Base-by-base conservation (phyloP, 1,140 invertebrate genomes). In the Drosophila guanche region DNA sequence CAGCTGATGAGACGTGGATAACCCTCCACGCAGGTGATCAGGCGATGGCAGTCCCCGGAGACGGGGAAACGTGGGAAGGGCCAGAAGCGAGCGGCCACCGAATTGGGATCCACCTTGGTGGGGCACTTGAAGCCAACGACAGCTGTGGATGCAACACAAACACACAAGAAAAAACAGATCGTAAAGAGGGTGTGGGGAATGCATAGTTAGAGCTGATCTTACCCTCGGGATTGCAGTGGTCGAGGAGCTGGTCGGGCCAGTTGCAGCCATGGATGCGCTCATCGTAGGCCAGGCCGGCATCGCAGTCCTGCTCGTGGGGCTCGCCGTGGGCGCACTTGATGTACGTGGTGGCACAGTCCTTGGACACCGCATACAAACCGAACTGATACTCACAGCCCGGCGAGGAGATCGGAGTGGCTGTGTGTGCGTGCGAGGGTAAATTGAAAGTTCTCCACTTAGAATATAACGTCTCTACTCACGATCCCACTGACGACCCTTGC, bases 371-470 rank as follows among this genome's bases (percentile, higher is more conserved):
- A 90, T 97, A 98, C 59, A 98, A 93, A 6, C 97, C 97, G 88
- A 97, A 98, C 86, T 96, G 95, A 89, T 96, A 97, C 79, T 97
- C 95, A 90, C 97, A 98, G 69, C 95, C 95, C 1, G 95, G 95
- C 10, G 94, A 93, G 7, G 95, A 96, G 62, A 96, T 92, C 10
- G 96, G 95, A 1, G 94, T 95, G 62, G 96, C 97, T 97, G 90
- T 51, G 90, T 51, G 47, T 43, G 53, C 6, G 12, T 0, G 3
- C 12, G 4, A 1, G 29, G 3, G 5, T 6, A 7, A 3, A n/a
- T 2, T 7, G 3, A 20, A 25, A 8, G 14, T 10, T 25, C 7
- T n/a, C 7, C 10, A 12, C 20, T 23, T 45, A 16, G 12, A 0
- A 46, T 22, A 12, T 37, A 12, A 3, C 33, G 33, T 12, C 10